Evolutionary conservation across 23 tunicate genomes (phyloP), one percentile per base, ranked within the genome.

Genomic region (Styela plicata): DNA sequence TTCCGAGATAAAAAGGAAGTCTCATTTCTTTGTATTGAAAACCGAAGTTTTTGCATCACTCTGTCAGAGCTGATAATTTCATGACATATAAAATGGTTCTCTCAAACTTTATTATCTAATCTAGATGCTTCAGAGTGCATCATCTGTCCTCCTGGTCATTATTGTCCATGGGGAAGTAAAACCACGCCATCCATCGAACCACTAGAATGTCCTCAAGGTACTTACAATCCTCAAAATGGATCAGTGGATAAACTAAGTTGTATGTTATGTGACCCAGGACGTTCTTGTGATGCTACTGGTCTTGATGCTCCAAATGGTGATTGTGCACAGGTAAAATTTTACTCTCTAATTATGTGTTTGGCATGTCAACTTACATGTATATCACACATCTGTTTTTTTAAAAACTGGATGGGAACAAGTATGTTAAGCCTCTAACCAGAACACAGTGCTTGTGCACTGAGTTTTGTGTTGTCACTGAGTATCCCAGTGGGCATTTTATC

Each of bases 101-200:
- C 24, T 16, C 10, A 20, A 68, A 23, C 31, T 13, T 24, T 18
- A 16, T 24, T 68, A 13, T 71, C 29, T 17, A 29, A 25, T 70
- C 10, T 35, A 89, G 96, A 68, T 33, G 67, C 90, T 0, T 26
- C 83, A 3, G 84, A 90, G 32, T 93, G 98, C 62, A 71, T 75
- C 1, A 66, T 0, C 57, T 95, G 99, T 63, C 82, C 96, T 0
- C 83, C 32, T 29, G 99, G 99, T 25, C 35, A 69, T 44, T 90
- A 86, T 67, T 95, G 99, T 75, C 99, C 99, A 26, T 87, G 73
- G 69, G 99, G 99, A 24, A 86, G 86, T 63, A 80, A 66, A 34
- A 61, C 32, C 34, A 52, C 67, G n/a, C 96, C 98, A 19, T 79
- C 98, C 2, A 85, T 63, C 7, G 80, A 82, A 13, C 87, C 93